Evolutionary conservation across 2,888 invertebrate genomes (phyloP), one percentile per base, ranked within the genome.

Genomic region (Tenthredo mesomela): DNA sequence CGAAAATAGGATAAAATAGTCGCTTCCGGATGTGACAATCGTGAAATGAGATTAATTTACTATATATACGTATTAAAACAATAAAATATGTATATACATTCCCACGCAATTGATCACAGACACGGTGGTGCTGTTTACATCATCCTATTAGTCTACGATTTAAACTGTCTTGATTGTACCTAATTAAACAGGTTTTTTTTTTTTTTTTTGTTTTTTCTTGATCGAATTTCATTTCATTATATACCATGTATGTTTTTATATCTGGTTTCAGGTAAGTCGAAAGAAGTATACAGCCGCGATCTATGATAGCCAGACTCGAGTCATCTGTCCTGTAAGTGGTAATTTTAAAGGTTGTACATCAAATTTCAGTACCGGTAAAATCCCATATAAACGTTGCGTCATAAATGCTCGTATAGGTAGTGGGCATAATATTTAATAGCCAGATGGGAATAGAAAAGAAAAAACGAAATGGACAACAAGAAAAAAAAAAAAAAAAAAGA

Each of bases 251-350:
- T 80, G 9, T 43, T 61, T 80, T 37, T 80, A 58, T 80, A 7
- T 82, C 29, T 82, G 67, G 25, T 82, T 82, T 82, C 82, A 82
- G 82, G 82, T 82, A 82, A 82, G 82, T 82, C 29, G 21, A 21
- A 61, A 80, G 37, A 80, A 61, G 58, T 80, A 80, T 80, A 80
- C 1, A 61, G 54, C 50, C 77, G 25, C 50, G 77, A 54, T 54
- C 77, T 37, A 37, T 37, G 50, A 77, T 54, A 54, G 33, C 29
- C 33, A 33, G 40, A 77, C 67, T 18, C 50, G 77, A 77, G 77
- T 77, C 77, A 77, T 33, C 77, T 77, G 77, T 77, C 77, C 77
- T 33, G 77, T 77, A 77, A 77, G 77, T 77, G 54, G 77, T 77
- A 73, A 77, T 77, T 77, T 77, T 77, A 77, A 54, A 77, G 54